Base-by-base conservation (phyloP, 2,888 invertebrate genomes). In the Osmoderma eremita region DNA sequence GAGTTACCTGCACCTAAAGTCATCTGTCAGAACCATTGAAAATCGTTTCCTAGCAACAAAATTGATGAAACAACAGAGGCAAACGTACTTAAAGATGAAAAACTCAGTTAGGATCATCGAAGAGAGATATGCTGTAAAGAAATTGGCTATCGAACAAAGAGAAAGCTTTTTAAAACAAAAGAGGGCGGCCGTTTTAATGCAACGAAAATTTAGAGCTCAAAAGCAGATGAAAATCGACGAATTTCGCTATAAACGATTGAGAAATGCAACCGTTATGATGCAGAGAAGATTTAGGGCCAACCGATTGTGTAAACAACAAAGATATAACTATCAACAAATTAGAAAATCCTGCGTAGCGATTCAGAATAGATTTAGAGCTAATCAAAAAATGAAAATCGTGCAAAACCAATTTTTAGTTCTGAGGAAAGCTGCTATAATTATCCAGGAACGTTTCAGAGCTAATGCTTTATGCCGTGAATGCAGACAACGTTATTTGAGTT, bases 371-470 rank as follows among this genome's bases (percentile, higher is more conserved):
- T 83, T 85, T 74, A 83, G 85, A 72, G 81, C 83, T 3, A 74
- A 76, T 54, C 70, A 79, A 63, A 8, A 36, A 1, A 70, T 71
- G 69, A 49, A 65, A 41, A 24, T 22, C 49, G 30, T 36, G 17
- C 20, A 36, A 12, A 3, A 10, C 3, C 38, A 5, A 13, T 63
- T 63, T 36, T 5, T 50, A 10, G 41, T 12, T 10, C 17, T 45
- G 38, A 83, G 81, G 49, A 75, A 78, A 18, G 77, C 82, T 12
- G 80, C 83, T 17, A 76, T 85, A 10, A 69, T 72, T 0, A 76
- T 89, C 51, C 90, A 90, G 72, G 80, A 79, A 63, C 84, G 81
- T 78, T 83, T 85, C 74, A 83, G 84, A 72, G 85, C 86, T 0
- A 77, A 79, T 6, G 78, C 78, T 41, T 56, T 80, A 17, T 84